Conservation (phyloP, 2,888 invertebrate genomes). For the Eurytoma californica region DNA sequence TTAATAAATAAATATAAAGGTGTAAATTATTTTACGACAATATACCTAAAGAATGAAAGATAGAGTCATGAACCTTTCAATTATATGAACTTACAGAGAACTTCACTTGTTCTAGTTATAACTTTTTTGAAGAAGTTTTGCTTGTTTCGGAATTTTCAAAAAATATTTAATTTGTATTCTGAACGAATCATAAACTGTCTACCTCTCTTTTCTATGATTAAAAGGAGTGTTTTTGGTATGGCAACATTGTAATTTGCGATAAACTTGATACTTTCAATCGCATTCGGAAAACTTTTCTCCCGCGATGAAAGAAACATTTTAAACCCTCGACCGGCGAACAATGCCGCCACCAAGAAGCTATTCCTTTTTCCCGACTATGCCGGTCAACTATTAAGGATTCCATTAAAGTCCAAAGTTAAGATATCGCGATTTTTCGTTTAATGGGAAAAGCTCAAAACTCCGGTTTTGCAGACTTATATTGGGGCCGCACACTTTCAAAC, state of each 20-base stretch:
- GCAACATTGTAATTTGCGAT: constrained; percentile 21
- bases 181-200: constrained; percentile 21
- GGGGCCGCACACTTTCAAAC: too few relatives aligned
- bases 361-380: constrained; percentile 7
- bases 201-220: constrained; percentile 5
- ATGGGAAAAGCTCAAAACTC: constrained; percentile 34
- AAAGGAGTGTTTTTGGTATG: background rate
- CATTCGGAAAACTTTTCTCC: constrained; percentile 37
- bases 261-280: constrained; percentile 38
- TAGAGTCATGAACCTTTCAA: too few relatives aligned
- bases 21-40: too few relatives aligned
- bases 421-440: constrained; percentile 49
- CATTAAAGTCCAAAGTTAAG: constrained; percentile 59
- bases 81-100: too few relatives aligned
- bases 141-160: background rate
- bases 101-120: too few relatives aligned
- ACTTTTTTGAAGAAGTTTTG: too few relatives aligned
- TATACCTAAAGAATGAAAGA: too few relatives aligned
- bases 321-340: constrained; percentile 33
- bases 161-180: constrained; percentile 25
- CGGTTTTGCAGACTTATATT: too few relatives aligned
- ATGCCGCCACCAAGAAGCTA: constrained; percentile 37
- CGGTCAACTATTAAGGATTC: constrained; percentile 56
- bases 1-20: too few relatives aligned
- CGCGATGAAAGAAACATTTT: constrained; percentile 19